Conservation (phyloP, 1,140 invertebrate species). For the Papilio machaon region DNA sequence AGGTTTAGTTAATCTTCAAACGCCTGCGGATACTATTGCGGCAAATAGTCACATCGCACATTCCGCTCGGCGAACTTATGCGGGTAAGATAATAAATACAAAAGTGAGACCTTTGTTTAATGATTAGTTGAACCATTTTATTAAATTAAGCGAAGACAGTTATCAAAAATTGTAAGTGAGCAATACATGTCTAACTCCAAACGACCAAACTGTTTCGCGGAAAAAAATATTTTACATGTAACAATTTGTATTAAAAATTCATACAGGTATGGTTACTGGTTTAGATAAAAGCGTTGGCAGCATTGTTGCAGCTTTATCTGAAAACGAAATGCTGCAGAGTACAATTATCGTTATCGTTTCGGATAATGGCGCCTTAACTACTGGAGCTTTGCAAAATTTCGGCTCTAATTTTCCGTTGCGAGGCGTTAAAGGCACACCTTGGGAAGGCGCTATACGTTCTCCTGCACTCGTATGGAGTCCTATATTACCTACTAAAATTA, state of each 20-base stretch:
- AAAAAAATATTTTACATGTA: background rate
- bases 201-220: background rate
- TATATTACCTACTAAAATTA: slow-evolving; percentile 82
- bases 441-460: slow-evolving; percentile 91
- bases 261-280: slow-evolving; percentile 52
- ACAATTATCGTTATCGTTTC: slow-evolving; percentile 88
- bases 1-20: slow-evolving; percentile 47
- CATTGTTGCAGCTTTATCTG: slow-evolving; percentile 85
- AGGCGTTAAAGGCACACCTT: slow-evolving; percentile 89
- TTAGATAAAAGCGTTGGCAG: slow-evolving; percentile 88
- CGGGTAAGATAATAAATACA: slow-evolving; percentile 46
- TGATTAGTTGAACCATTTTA: background rate
- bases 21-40: slow-evolving; percentile 43
- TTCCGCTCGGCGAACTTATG: slow-evolving; percentile 51
- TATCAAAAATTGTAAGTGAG: background rate
- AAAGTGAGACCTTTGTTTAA: slow-evolving; percentile 5
- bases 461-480: slow-evolving; percentile 90
- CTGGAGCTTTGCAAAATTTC: slow-evolving; percentile 87
- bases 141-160: background rate
- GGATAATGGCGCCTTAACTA: slow-evolving; percentile 90
- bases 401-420: slow-evolving; percentile 93
- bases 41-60: slow-evolving; percentile 54
- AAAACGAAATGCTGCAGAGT: slow-evolving; percentile 85
- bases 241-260: background rate
- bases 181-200: background rate